Evolutionary conservation across 1,140 invertebrate species (phyloP), one percentile per base, ranked within the genome.

Genomic region (Leptinotarsa texana): DNA sequence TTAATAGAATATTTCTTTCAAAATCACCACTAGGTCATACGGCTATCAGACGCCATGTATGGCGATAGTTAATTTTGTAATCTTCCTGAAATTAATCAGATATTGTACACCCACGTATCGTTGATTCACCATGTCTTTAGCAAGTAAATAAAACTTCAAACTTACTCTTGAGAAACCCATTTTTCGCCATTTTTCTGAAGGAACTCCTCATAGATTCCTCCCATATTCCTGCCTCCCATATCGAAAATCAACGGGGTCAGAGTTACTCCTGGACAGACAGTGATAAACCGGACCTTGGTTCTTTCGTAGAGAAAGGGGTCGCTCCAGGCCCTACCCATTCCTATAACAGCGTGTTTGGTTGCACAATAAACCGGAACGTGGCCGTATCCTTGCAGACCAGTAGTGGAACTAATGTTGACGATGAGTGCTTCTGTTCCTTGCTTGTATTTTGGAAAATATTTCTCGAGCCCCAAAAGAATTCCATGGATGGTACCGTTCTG

Each of bases 261-360:
- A 22, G 84, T 85, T 6, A 82, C 61, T 24, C 84, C 84, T n/a
- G 85, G 85, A 79, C 84, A 85, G 21, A 86, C 72, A 0, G 79
- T 77, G 4, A 85, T 42, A 11, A 84, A 78, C 71, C 78, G 76
- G n/a, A 85, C 80, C 57, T 84, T 83, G 4, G 80, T 80, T 51
- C 75, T 77, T 4, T 81, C 69, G 27, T 82, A 82, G 65, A 78
- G 74, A 3, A 21, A 13, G 13, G 72, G 57, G 4, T 67, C 24
- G 17, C 81, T 80, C 75, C 78, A 80, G 6, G 73, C 51, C 48
- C 77, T 76, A 15, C 72, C 80, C 33, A 83, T 24, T 48, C 80
- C 82, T 8, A 79, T 24, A 5, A 83, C 69, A 11, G 81, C 80
- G 68, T 77, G 75, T 77, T 83, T 83, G 1, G 81, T 82, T 4